Evolutionary conservation across 2,113 vertebrate species (phyloP).

Genomic region (Ctenodactylus gundi): DNA sequence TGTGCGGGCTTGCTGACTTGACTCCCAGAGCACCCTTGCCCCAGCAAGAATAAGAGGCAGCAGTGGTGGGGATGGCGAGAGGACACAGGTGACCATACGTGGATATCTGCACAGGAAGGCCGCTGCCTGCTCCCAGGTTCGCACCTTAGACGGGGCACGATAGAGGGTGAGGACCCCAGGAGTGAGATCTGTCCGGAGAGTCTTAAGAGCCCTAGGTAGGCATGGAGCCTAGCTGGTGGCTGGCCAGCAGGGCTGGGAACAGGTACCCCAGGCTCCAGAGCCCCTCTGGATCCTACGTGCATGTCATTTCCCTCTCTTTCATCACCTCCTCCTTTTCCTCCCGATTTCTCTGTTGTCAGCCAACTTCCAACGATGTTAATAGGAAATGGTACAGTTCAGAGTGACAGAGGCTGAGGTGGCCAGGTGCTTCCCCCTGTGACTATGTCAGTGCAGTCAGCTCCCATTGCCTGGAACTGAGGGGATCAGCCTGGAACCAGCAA

Average conservation of each 20-base stretch:
- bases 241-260: background rate
- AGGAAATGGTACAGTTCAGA: background rate
- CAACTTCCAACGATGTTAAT: background rate
- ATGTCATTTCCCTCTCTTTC: background rate
- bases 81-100: rapidly evolving
- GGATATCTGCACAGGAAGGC: background rate
- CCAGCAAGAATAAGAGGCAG: background rate
- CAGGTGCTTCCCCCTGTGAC: background rate
- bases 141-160: background rate
- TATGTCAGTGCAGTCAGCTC: background rate
- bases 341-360: background rate
- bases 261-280: background rate
- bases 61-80: too few species aligned
- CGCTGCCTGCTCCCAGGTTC: background rate
- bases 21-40: background rate
- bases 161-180: background rate
- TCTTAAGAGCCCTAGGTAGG: background rate
- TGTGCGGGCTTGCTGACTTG: background rate
- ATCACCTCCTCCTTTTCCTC: rapidly evolving
- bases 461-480: background rate
- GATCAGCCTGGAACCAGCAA: too few species aligned
- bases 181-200: background rate
- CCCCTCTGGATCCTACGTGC: background rate
- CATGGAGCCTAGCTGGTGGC: background rate
- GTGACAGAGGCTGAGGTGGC: background rate